Percentiles rank a stretch among this genome's conserved stretches.
Evolutionary conservation across 2,888 invertebrate genomes (phyloP).

Genomic region (Melieria crassipennis): DNA sequence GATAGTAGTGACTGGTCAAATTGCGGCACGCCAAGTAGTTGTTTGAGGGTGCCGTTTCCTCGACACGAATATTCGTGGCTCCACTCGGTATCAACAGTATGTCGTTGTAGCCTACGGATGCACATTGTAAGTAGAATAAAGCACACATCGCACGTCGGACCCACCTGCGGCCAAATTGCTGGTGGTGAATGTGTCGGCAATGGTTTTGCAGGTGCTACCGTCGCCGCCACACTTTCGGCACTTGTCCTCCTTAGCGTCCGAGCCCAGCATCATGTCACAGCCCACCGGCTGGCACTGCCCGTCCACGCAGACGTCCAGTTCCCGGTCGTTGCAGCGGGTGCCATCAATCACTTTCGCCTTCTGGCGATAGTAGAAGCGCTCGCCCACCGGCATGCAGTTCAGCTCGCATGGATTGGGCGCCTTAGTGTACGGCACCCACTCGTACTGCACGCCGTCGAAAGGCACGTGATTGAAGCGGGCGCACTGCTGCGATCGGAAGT

Average conservation of each 20-base stretch:
- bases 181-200: slow-evolving; percentile 75
- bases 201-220: slow-evolving; percentile 86
- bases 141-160: not conserved
- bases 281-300: slow-evolving; percentile 94
- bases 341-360: slow-evolving; percentile 84
- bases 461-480: slow-evolving; percentile 81
- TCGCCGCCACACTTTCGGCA: slow-evolving; percentile 94
- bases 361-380: slow-evolving; percentile 91
- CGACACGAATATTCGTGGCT: slow-evolving; percentile 87
- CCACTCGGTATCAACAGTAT: slow-evolving; percentile 90
- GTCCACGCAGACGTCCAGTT: slow-evolving; percentile 92
- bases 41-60: slow-evolving; percentile 82
- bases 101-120: slow-evolving; percentile 86
- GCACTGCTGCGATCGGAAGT: slow-evolving; percentile 92
- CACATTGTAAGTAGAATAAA: not conserved
- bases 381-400: slow-evolving; percentile 93
- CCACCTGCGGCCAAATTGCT: slow-evolving; percentile 79
- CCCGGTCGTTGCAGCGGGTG: slow-evolving; percentile 83
- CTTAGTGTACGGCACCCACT: slow-evolving; percentile 89
- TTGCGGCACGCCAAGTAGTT: slow-evolving; percentile 92
- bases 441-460: slow-evolving; percentile 84
- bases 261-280: slow-evolving; percentile 94
- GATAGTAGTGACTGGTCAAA: slow-evolving; percentile 82
- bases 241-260: slow-evolving; percentile 84
- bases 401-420: slow-evolving; percentile 92